A percentile compares a stretch with the other conserved stretches of the same genome.
Conservation (phyloP, 2,113 vertebrate genomes). For the Bagarius yarrelli region DNA sequence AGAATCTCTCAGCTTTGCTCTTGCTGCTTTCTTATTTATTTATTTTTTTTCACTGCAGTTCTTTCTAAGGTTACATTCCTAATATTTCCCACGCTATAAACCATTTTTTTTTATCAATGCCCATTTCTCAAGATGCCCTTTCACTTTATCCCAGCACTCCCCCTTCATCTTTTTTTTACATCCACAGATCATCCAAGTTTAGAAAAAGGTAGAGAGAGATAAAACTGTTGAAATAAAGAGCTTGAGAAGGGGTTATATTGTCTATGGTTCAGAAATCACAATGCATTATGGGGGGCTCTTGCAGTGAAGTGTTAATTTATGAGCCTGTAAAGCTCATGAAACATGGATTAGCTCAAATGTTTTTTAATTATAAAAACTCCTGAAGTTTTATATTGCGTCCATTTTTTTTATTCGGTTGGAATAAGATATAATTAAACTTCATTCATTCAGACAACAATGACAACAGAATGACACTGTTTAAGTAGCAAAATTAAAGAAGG, state of each 20-base stretch:
- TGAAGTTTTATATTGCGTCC: too few relatives aligned
- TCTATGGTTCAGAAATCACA: conserved; percentile 74
- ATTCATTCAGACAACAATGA: too few relatives aligned
- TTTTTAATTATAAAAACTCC: too few relatives aligned
- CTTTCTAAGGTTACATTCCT: background rate
- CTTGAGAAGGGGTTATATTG: conserved; percentile 78
- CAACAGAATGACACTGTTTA: too few relatives aligned
- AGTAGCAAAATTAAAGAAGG: too few relatives aligned
- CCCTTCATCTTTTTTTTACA: conserved; percentile 12
- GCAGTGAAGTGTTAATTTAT: conserved; percentile 66
- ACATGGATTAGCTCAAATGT: conserved; percentile 70
- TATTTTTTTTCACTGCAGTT: background rate
- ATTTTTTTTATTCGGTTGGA: too few relatives aligned
- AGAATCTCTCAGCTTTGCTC: conserved; percentile 31
- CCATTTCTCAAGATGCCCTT: conserved; percentile 16
- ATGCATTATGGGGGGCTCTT: conserved; percentile 75
- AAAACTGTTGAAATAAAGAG: conserved; percentile 70
- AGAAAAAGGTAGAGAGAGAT: conserved; percentile 54
- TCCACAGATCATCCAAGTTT: conserved; percentile 68
- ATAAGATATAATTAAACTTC: too few relatives aligned
- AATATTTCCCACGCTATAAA: conserved; percentile 13
- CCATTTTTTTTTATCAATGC: conserved; percentile 8
- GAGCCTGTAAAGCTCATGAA: conserved; percentile 67
- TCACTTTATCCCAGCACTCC: conserved; percentile 13
- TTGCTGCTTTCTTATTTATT: background rate